Evolutionary conservation across 53 echinoderm and acorn worm genomes (phyloP).

Genomic region (Arbacia lixula): DNA sequence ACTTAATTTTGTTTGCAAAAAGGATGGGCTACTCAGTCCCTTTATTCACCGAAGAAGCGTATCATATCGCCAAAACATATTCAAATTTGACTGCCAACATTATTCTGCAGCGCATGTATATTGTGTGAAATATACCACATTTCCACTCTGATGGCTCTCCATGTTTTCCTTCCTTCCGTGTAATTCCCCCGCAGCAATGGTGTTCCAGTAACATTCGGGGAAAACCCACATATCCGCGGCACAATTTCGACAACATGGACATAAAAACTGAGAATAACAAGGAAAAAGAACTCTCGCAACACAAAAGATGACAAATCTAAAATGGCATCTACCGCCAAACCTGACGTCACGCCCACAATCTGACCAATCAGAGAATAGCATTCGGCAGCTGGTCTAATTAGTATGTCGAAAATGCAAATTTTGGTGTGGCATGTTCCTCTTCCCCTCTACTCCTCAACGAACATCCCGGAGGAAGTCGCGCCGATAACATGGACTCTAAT

Average conservation of each 20-base stretch:
- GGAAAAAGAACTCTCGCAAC: no score
- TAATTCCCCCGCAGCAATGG: no score
- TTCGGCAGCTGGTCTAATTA: conserved; percentile 57
- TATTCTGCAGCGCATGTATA: no score
- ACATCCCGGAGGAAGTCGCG: conserved; percentile 57
- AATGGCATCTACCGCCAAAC: conserved; percentile 59
- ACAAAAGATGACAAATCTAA: conserved; percentile 61
- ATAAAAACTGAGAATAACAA: conserved; percentile 3
- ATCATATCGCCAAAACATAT: no score
- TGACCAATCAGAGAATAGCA: conserved; percentile 35
- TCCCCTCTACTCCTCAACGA: conserved; percentile 47
- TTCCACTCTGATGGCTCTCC: no score
- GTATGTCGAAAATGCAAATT: conserved; percentile 59
- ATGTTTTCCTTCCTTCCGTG: no score
- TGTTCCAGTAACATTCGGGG: conserved; percentile 12
- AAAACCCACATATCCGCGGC: conserved; percentile 4
- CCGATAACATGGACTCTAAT: conserved; percentile 42
- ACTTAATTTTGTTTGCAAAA: no score
- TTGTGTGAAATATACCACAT: no score
- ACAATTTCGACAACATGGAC: not conserved
- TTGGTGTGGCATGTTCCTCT: conserved; percentile 63
- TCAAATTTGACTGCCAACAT: no score
- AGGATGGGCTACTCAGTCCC: no score
- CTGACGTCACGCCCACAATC: conserved; percentile 26
- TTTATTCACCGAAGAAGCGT: no score